phyloP scores from a whole-genome alignment of 2,888 invertebrate species.

The Zygothrica quintamaculata region DNA sequence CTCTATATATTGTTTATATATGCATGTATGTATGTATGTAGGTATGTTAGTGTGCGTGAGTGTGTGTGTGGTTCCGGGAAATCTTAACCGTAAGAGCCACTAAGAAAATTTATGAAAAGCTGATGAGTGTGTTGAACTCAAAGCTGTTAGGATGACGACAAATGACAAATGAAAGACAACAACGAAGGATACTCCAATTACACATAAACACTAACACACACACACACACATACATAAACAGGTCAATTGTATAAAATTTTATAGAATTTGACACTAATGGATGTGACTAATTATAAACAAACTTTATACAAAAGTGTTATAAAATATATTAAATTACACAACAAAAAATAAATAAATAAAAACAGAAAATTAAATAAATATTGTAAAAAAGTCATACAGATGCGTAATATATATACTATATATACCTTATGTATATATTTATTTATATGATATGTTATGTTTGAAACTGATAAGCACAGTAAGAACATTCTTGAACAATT shows the following conservation, averaged over 20 bases:
- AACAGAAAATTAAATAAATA: too few species aligned
- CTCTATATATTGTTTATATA: too few species aligned
- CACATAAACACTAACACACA: slow-evolving; percentile 14
- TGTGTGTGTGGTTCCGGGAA: slow-evolving; percentile 46
- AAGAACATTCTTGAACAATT: too few species aligned
- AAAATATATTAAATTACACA: not conserved
- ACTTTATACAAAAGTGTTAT: too few species aligned
- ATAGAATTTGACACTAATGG: slow-evolving; percentile 31
- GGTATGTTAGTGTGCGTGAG: not conserved
- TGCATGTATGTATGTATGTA: too few species aligned
- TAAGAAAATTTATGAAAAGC: slow-evolving; percentile 37
- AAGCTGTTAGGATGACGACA: not conserved
- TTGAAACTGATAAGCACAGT: too few species aligned
- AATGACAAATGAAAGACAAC: slow-evolving; percentile 1
- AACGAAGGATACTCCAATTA: slow-evolving; percentile 29
- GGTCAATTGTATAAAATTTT: not conserved
- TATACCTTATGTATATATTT: too few species aligned
- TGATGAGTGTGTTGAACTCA: slow-evolving; percentile 47
- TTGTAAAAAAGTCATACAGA: too few species aligned
- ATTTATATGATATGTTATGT: too few species aligned
- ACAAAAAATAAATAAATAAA: too few species aligned
- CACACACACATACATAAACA: not conserved
- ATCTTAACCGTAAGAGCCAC: slow-evolving; percentile 20
- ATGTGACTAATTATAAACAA: slow-evolving; percentile 10
- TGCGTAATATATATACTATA: too few species aligned